A percentile compares a stretch with the other conserved stretches of the same genome.
Evolutionary conservation across 2,113 vertebrate genomes (phyloP).

Genomic region (Silurus meridionalis): DNA sequence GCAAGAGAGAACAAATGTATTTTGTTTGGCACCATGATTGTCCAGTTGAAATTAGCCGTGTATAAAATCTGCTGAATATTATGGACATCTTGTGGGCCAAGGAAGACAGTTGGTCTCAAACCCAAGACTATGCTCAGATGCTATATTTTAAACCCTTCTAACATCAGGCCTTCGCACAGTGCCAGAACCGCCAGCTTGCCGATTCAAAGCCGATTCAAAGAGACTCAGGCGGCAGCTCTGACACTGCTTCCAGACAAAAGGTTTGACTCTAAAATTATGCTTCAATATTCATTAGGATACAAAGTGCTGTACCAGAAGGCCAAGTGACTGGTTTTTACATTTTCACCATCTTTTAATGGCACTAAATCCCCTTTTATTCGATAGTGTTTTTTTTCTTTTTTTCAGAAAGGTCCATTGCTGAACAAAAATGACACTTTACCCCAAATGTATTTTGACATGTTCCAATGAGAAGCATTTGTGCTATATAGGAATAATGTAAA

Average conservation of each 20-base stretch:
- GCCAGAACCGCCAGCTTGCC: conserved; percentile 57
- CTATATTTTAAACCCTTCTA: conserved; percentile 70
- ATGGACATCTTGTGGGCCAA: conserved; percentile 63
- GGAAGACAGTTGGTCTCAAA: conserved; percentile 74
- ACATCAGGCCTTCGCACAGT: conserved; percentile 46
- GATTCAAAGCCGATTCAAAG: conserved; percentile 65
- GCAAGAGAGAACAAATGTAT: conserved; percentile 66
- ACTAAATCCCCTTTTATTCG: conserved; percentile 38
- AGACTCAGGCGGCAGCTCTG: conserved; percentile 64
- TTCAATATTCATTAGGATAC: conserved; percentile 55
- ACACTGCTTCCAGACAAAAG: conserved; percentile 62
- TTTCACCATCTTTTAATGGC: conserved; percentile 52
- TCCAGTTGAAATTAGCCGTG: conserved; percentile 75
- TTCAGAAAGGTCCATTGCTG: conserved; percentile 44
- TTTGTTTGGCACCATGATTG: conserved; percentile 71
- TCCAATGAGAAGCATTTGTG: conserved; percentile 45
- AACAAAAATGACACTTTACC: not conserved
- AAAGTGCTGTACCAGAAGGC: conserved; percentile 46
- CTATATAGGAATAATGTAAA: conserved; percentile 26
- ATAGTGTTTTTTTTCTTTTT: not conserved
- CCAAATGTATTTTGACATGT: not conserved
- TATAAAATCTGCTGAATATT: conserved; percentile 78
- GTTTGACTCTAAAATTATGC: conserved; percentile 36
- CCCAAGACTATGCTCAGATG: conserved; percentile 63
- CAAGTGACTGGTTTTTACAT: conserved; percentile 52